Evolutionary conservation across 92 coral and sea anemone genomes (phyloP), one percentile per base, ranked within the genome.

Genomic region (Isaurus tuberculatus): DNA sequence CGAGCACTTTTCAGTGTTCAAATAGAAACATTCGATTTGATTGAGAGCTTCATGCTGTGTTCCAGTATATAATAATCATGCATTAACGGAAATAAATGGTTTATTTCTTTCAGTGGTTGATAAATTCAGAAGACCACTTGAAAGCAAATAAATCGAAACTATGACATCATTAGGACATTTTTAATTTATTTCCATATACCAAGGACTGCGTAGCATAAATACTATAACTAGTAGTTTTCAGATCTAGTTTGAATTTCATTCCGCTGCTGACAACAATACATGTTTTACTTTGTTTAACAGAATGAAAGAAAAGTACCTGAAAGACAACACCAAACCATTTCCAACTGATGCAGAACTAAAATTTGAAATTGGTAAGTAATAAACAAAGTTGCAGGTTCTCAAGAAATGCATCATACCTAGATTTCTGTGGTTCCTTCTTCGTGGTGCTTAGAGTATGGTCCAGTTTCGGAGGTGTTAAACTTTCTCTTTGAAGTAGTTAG

Each of bases 271-370:
- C n/a, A 26, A 27, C 69, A 44, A 72, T 25, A 44, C 26, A 23
- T 44, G 22, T 49, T 13, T 14, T 40, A 40, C n/a, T 77, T 31
- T 51, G 70, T 32, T 26, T 58, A 23, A 51, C 82, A 77, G 82
- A 67, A 77, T 77, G 82, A 77, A 77, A 36, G 70, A 77, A 33
- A 77, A 77, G 34, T 77, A 57, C 70, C 31, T 30, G 33, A 77
- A 58, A 77, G 33, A 55, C 27, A 77, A 58, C 17, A 7, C 70
- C 19, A 58, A 34, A 8, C 15, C 69, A n/a, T 32, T 15, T 15
- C 22, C 51, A 9, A 20, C 53, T 17, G 15, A 8, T 25, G 15
- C 16, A n/a, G 82, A 77, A 16, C 7, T 17, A 8, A 44, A 1
- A 77, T 22, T 77, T 31, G 70, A 77, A 77, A 22, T 77, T 25